A percentile compares a stretch with the other conserved stretches of the same genome.
These are phyloP conservation scores for Eupithecia vulgata DNA, from an alignment of 2,888 invertebrate genomes.

Conservation along the genomic window DNA sequence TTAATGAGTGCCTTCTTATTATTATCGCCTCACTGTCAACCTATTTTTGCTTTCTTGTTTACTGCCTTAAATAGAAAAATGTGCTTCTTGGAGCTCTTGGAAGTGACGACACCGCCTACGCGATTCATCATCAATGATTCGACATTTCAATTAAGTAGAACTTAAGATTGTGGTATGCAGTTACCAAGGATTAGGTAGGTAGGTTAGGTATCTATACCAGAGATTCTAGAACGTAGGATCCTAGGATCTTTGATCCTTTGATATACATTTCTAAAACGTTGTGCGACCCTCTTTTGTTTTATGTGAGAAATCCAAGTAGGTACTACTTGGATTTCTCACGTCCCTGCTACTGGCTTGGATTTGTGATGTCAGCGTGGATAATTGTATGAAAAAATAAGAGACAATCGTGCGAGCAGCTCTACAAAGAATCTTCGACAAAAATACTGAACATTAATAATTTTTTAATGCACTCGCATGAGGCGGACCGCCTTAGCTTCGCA, in stretches of 20 bases:
- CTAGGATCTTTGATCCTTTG: no score
- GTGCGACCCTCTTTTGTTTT: no score
- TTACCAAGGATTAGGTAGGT: background rate
- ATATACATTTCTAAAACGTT: no score
- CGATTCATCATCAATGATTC: conserved; percentile 11
- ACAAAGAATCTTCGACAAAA: background rate
- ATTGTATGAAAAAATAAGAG: no score
- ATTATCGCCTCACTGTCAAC: conserved; percentile 37
- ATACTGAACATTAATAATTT: background rate
- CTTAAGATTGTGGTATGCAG: background rate
- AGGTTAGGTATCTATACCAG: no score
- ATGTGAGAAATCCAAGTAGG: no score
- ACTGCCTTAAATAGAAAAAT: conserved; percentile 14
- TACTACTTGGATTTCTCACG: no score
- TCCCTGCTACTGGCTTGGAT: no score
- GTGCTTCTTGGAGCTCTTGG: conserved; percentile 7
- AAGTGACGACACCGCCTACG: background rate
- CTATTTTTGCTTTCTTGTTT: conserved; percentile 11
- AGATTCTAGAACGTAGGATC: no score
- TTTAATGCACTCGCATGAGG: no score
- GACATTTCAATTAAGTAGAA: background rate
- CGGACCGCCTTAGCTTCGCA: no score
- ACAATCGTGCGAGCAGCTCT: background rate
- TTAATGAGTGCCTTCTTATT: conserved; percentile 53
- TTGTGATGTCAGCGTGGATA: background rate